A percentile compares a stretch with the other conserved stretches of the same genome.
Evolutionary conservation across 2,113 vertebrate genomes (phyloP).

Genomic region (Mungos mungo): DNA sequence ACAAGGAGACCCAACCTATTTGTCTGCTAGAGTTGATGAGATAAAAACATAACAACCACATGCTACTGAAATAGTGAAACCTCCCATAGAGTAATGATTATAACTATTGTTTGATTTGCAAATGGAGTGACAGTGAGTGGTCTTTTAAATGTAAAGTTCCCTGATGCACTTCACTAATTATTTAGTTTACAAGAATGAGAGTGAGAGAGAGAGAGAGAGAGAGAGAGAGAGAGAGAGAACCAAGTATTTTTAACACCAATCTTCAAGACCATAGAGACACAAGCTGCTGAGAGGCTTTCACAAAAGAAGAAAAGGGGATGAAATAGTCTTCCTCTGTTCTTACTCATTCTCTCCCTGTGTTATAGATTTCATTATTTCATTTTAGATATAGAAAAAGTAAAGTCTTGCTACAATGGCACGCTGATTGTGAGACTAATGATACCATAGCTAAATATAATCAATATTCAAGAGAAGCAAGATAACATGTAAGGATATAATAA

Average conservation of each 20-base stretch:
- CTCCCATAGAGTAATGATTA: neutral
- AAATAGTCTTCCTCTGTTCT: neutral
- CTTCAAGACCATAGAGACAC: neutral
- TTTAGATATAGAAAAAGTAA: slow-evolving; percentile 49
- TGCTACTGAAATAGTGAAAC: neutral
- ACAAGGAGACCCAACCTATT: neutral
- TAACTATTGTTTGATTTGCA: neutral
- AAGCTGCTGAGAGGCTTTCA: neutral
- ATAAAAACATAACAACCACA: neutral
- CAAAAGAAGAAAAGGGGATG: neutral
- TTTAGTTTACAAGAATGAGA: neutral
- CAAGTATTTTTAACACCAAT: neutral
- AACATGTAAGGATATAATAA: neutral
- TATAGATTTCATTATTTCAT: slow-evolving; percentile 21
- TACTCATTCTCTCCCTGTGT: neutral
- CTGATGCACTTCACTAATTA: neutral
- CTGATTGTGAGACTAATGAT: slow-evolving; percentile 46
- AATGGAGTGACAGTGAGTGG: neutral
- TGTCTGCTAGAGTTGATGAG: neutral
- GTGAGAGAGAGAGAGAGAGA: neutral
- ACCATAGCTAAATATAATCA: slow-evolving; percentile 29
- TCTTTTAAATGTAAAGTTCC: neutral
- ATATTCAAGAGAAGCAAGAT: slow-evolving; percentile 21
- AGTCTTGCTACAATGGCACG: neutral
- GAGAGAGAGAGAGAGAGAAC: neutral